Percentiles rank a stretch among this genome's conserved stretches.
Conservation (phyloP, 2,113 vertebrate genomes). For the Lagenorhynchus albirostris region DNA sequence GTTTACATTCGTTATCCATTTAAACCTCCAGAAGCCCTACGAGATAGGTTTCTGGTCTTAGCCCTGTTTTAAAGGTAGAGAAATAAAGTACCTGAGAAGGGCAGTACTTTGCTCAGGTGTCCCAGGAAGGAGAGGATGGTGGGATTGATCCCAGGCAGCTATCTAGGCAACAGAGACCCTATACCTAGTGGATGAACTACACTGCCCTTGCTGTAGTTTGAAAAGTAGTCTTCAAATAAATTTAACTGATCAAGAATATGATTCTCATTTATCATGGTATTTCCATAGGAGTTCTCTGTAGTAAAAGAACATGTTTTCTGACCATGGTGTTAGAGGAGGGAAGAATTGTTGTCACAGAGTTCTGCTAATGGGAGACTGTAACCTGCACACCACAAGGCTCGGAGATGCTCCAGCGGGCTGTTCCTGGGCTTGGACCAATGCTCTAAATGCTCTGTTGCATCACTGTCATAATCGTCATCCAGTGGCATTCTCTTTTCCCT, state of each 20-base stretch:
- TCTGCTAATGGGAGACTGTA: not conserved
- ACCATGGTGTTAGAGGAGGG: accelerated
- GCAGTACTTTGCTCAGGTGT: accelerated
- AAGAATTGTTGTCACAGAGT: too few relatives aligned
- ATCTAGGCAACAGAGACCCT: too few relatives aligned
- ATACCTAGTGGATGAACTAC: too few relatives aligned
- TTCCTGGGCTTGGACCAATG: not conserved
- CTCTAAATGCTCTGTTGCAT: not conserved
- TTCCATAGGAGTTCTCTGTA: too few relatives aligned
- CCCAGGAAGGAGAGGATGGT: not conserved
- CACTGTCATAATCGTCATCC: not conserved
- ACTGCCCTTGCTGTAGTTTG: accelerated
- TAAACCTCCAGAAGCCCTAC: not conserved
- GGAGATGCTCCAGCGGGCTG: too few relatives aligned
- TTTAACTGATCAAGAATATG: too few relatives aligned
- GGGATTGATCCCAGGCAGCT: not conserved
- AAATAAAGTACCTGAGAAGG: not conserved
- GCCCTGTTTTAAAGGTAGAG: not conserved
- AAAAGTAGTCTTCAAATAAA: not conserved
- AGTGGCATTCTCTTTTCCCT: not conserved
- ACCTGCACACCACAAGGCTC: accelerated
- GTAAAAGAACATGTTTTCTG: not conserved
- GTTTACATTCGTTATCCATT: not conserved
- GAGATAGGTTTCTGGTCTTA: not conserved
- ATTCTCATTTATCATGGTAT: not conserved